These are phyloP conservation scores for Gallinago solitaria DNA, from an alignment of 2,797 vertebrate species.

Conservation along the genomic window DNA sequence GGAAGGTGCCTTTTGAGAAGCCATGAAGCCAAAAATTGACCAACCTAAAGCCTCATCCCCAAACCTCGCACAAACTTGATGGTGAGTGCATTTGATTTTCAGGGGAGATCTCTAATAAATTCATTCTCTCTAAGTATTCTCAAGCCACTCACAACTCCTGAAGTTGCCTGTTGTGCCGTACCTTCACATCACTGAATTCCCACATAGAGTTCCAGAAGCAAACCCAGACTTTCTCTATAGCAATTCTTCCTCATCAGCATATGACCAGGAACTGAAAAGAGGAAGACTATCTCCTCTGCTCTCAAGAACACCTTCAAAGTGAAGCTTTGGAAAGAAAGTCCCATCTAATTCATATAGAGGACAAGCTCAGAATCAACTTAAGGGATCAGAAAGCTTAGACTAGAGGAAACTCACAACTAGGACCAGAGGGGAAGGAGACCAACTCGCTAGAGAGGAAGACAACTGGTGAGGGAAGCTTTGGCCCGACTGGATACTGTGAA, in stretches of 20 bases:
- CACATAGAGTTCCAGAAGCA: not conserved
- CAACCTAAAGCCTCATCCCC: not conserved
- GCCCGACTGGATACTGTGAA: not conserved
- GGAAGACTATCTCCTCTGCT: not conserved
- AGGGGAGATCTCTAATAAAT: not conserved
- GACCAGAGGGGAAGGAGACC: not conserved
- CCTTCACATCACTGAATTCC: not conserved
- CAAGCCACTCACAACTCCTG: not conserved
- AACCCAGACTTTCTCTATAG: not conserved
- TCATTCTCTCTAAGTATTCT: not conserved
- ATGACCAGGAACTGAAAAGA: not conserved
- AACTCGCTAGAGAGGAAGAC: not conserved
- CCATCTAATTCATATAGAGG: not conserved
- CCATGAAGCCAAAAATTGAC: not conserved
- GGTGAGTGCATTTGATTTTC: not conserved
- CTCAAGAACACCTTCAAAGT: not conserved
- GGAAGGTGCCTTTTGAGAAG: not conserved
- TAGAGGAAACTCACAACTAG: not conserved
- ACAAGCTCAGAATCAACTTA: not conserved
- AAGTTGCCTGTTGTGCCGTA: not conserved
- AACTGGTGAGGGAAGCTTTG: not conserved
- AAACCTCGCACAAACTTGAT: not conserved
- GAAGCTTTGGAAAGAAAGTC: not conserved
- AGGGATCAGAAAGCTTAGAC: not conserved
- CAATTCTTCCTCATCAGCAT: not conserved